A percentile compares a stretch with the other conserved stretches of the same genome.
Evolutionary conservation across 2,888 invertebrate genomes (phyloP).

Genomic region (Eulithis testata): DNA sequence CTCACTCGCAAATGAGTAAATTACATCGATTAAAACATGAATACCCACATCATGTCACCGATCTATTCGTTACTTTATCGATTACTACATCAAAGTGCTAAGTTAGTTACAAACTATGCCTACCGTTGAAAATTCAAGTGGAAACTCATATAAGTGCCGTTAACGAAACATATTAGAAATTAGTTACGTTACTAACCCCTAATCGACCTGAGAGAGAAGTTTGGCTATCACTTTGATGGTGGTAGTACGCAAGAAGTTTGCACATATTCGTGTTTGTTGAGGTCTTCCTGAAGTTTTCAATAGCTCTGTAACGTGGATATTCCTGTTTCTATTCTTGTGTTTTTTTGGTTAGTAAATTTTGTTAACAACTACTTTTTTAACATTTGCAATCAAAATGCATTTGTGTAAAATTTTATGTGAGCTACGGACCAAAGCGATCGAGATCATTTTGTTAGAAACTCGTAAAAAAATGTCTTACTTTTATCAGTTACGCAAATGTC

Average conservation of each 20-base stretch:
- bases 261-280: slow-evolving; percentile 27
- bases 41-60: slow-evolving; percentile 37
- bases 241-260: slow-evolving; percentile 47
- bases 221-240: slow-evolving; percentile 69
- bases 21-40: slow-evolving; percentile 34
- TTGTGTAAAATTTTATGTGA: too few relatives aligned
- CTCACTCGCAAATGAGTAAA: slow-evolving; percentile 10
- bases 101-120: slow-evolving; percentile 70
- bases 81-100: slow-evolving; percentile 67
- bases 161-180: slow-evolving; percentile 80
- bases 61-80: slow-evolving; percentile 52
- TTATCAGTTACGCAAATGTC: too few relatives aligned
- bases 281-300: slow-evolving; percentile 6
- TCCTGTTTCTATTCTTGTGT: too few relatives aligned
- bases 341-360: too few relatives aligned
- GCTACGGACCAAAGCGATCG: background rate
- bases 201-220: slow-evolving; percentile 69
- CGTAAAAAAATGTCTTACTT: too few relatives aligned
- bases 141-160: slow-evolving; percentile 73
- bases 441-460: background rate
- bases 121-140: slow-evolving; percentile 62
- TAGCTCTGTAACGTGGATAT: background rate
- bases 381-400: too few relatives aligned
- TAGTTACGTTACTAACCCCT: slow-evolving; percentile 72
- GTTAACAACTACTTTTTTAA: too few relatives aligned